Base-by-base conservation (phyloP, 2,888 invertebrate species). In the Caenorhabditis sp. region DNA sequence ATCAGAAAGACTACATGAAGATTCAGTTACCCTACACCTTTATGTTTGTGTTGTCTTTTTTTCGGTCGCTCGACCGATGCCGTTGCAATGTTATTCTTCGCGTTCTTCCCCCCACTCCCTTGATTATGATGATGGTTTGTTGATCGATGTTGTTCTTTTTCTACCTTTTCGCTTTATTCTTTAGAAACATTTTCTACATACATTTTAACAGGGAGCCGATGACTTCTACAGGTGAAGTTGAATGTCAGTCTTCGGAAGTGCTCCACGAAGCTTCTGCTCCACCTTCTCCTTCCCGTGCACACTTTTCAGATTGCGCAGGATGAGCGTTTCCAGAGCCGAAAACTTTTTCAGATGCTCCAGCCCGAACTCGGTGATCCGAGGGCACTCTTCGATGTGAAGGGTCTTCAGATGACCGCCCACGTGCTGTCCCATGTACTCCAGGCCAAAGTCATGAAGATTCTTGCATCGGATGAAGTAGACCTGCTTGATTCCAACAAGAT, bases 291-390 rank as follows among this genome's bases (percentile, higher is more conserved):
- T 80, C 0, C 83, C 80, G 45, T 84, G 79, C 4, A 85, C 85
- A 43, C 78, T 55, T 22, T 68, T 81, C 56, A 85, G 50, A 52
- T 85, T 77, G 15, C 76, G 68, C 20, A 85, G 71, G 11, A 68
- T 41, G 13, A 85, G 61, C 20, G 63, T 56, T 15, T 85, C 68
- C 11, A 79, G 58, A 2, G 73, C 63, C 1, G 66, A 46, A 48
- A 81, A 85, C 45, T 74, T 72, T 13, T 59, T 70, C 32, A 86
- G 59, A 61, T 85, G 85, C 22, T 66, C 75, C 39, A 86, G 53
- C 15, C 84, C 86, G 45, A 75, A 82, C 58, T 86, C 86, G 22
- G 84, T 85, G 55, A 86, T 83, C 41, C 83, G 61, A 15, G 77
- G 80, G 35, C 86, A 86, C 8, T 72, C 70, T 9, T 81, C 81